Base-by-base conservation (phyloP, 1,140 invertebrate genomes). In the Apocrypta bakeri region DNA sequence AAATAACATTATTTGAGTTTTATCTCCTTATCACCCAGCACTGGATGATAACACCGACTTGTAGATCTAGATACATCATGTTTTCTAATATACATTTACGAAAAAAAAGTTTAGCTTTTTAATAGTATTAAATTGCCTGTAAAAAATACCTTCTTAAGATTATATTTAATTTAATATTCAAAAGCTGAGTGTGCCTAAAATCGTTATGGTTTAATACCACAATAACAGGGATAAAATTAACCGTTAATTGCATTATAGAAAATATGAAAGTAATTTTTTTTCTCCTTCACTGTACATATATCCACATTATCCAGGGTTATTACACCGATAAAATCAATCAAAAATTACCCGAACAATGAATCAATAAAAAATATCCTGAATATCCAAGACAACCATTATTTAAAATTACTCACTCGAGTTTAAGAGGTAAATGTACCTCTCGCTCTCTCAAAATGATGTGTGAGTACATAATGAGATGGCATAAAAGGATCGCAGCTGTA, bases 361-460 rank as follows among this genome's bases (percentile, higher is more conserved):
- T 74, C 79, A 74, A 25, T 40, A 64, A 14, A 68, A 74, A 74
- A 31, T 37, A 31, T 27, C 2, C 33, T 2, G 48, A 56, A 56
- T 56, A 17, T n/a, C 48, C 48, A 56, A 56, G 14, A 56, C 48
- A 17, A 14, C 27, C 61, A 63, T 74, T 75, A 68, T 68, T 56
- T 71, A 71, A 76, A 76, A 82, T 76, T 82, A 42, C 29, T 71
- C 80, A 42, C 31, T 76, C 73, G 37, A 33, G 11, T 69, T 71
- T 76, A 61, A 68, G 33, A 37, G 33, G 33, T 9, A 71, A 37
- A 9, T 12, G 21, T 31, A n/a, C 21, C 8, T 21, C 29, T 71
- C 17, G 31, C 9, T 74, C 40, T 68, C 42, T 68, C 79, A 29
- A 27, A 68, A 17, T 48, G 63, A 37, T 29, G 29, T 27, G 17